phyloP scores from a whole-genome alignment of 2,888 invertebrate genomes.

The Junonia oenone region DNA sequence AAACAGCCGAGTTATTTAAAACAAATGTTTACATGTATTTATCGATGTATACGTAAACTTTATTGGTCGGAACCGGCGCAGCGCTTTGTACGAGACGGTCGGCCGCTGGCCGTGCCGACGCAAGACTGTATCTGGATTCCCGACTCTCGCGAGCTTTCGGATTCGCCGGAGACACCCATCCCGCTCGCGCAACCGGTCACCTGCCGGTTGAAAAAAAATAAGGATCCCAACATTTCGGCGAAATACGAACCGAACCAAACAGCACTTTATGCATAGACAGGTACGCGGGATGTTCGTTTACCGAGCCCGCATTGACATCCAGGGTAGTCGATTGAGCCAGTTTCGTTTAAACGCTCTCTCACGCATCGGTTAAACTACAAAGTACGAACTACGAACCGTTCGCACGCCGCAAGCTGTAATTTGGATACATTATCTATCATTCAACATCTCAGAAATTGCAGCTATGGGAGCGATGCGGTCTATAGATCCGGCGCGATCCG shows the following conservation, averaged over 20 bases:
- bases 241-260: slow-evolving; percentile 64
- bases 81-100: slow-evolving; percentile 43
- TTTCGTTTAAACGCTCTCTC: slow-evolving; percentile 25
- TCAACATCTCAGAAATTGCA: slow-evolving; percentile 52
- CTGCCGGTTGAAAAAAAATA: slow-evolving; percentile 65
- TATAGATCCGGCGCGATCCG: slow-evolving; percentile 27
- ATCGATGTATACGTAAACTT: slow-evolving; percentile 62
- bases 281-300: slow-evolving; percentile 43
- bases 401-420: slow-evolving; percentile 50
- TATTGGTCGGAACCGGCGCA: slow-evolving; percentile 39
- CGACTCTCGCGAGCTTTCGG: slow-evolving; percentile 58
- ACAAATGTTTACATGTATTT: slow-evolving; percentile 21
- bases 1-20: slow-evolving; percentile 31
- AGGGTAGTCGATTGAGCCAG: slow-evolving; percentile 25
- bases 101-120: slow-evolving; percentile 56
- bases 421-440: slow-evolving; percentile 58
- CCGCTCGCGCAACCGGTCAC: slow-evolving; percentile 65
- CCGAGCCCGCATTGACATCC: slow-evolving; percentile 31
- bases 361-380: slow-evolving; percentile 20
- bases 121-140: slow-evolving; percentile 55
- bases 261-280: slow-evolving; percentile 50
- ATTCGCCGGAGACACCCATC: slow-evolving; percentile 46
- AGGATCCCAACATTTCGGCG: slow-evolving; percentile 68
- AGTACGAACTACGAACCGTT: slow-evolving; percentile 36
- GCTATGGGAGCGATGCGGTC: slow-evolving; percentile 38